A percentile compares a stretch with the other conserved stretches of the same genome.
phyloP scores from a whole-genome alignment of 2,888 invertebrate genomes.

The Amphimallon solstitiale region DNA sequence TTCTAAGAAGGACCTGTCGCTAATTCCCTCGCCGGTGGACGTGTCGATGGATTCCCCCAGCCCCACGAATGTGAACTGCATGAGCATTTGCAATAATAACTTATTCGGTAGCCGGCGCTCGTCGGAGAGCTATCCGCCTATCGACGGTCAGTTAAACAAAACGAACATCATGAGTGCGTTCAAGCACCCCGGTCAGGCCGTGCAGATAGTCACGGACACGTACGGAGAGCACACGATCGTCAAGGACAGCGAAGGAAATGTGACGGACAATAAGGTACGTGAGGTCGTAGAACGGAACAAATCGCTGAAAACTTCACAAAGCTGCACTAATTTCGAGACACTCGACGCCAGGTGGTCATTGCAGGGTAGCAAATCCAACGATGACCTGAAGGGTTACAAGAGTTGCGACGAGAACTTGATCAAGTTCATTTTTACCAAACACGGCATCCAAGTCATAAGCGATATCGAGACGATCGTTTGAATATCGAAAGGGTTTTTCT shows the following conservation, averaged over 20 bases:
- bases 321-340: slow-evolving; percentile 57
- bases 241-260: slow-evolving; percentile 29
- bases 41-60: slow-evolving; percentile 66
- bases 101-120: slow-evolving; percentile 53
- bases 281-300: slow-evolving; percentile 39
- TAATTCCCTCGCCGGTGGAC: slow-evolving; percentile 69
- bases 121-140: slow-evolving; percentile 13
- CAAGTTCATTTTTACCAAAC: slow-evolving; percentile 78
- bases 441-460: slow-evolving; percentile 82
- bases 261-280: slow-evolving; percentile 53
- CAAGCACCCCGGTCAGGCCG: slow-evolving; percentile 76
- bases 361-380: slow-evolving; percentile 52
- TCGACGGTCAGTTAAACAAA: slow-evolving; percentile 51
- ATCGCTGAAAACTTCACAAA: slow-evolving; percentile 58
- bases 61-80: slow-evolving; percentile 60
- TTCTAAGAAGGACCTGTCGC: slow-evolving; percentile 50
- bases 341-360: slow-evolving; percentile 40
- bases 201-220: slow-evolving; percentile 73
- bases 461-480: slow-evolving; percentile 80
- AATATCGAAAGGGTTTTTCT: slow-evolving; percentile 36
- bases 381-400: slow-evolving; percentile 66
- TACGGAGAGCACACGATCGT: slow-evolving; percentile 61
- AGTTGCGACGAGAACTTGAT: slow-evolving; percentile 67
- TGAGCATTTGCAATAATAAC: slow-evolving; percentile 62
- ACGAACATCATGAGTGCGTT: slow-evolving; percentile 51